Percentiles rank a stretch among this genome's conserved stretches.
Evolutionary conservation across 2,888 invertebrate species (phyloP).

Genomic region (Aradus depressus): DNA sequence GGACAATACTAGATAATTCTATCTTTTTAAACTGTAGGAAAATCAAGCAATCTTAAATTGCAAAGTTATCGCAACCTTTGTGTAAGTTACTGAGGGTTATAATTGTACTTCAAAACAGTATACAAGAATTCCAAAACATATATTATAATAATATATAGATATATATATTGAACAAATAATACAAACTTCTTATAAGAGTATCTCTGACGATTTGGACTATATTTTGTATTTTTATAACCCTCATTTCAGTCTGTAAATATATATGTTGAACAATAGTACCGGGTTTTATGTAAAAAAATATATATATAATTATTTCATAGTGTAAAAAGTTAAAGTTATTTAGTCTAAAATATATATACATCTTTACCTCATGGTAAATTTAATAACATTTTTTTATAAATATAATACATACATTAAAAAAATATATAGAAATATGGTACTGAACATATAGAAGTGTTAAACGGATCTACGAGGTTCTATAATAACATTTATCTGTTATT

Average conservation of each 20-base stretch:
- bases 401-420: too few relatives aligned
- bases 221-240: slow-evolving; percentile 15
- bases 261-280: slow-evolving; percentile 25
- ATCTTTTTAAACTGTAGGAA: slow-evolving; percentile 15
- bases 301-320: slow-evolving; percentile 16
- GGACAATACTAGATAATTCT: slow-evolving; percentile 20
- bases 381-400: slow-evolving; percentile 16
- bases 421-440: slow-evolving; percentile 20
- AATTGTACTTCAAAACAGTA: too few relatives aligned
- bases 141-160: too few relatives aligned
- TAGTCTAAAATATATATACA: slow-evolving; percentile 9
- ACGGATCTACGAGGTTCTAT: slow-evolving; percentile 18
- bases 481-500: slow-evolving; percentile 9
- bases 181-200: too few relatives aligned
- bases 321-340: slow-evolving; percentile 12
- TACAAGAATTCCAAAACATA: too few relatives aligned
- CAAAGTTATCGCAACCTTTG: slow-evolving; percentile 12
- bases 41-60: slow-evolving; percentile 15
- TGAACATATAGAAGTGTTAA: slow-evolving; percentile 17
- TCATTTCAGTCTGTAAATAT: slow-evolving; percentile 15
- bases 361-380: slow-evolving; percentile 4
- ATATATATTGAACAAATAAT: too few relatives aligned
- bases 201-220: too few relatives aligned
- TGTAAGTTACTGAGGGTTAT: slow-evolving; percentile 19
- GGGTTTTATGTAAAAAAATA: slow-evolving; percentile 27